Conservation (phyloP, 2,797 vertebrate genomes). For the Micromesistius poutassou region DNA sequence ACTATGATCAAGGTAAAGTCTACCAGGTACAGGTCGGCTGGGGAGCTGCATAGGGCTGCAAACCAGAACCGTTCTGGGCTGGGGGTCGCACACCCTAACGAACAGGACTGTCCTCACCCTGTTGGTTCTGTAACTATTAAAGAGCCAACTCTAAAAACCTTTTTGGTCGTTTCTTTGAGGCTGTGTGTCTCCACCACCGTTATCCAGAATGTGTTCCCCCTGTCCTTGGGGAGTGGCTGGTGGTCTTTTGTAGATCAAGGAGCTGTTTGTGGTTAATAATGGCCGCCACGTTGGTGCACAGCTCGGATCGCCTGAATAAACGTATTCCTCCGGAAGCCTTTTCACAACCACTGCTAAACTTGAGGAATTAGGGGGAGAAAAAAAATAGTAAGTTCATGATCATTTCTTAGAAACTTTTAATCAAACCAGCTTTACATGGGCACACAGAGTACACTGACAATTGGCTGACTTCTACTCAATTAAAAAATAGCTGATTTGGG, state of each 20-base stretch:
- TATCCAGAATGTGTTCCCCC: not conserved
- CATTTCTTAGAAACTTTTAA: constrained; percentile 1
- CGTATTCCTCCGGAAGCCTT: not conserved
- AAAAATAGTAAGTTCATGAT: not conserved
- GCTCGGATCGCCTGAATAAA: not conserved
- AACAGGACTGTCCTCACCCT: not conserved
- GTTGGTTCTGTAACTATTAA: not conserved
- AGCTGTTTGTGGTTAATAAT: not conserved
- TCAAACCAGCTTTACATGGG: not conserved
- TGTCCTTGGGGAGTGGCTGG: not conserved
- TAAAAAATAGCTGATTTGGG: constrained; percentile 6
- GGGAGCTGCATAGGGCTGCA: not conserved
- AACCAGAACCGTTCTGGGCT: not conserved
- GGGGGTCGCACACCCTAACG: not conserved
- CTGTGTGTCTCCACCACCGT: not conserved
- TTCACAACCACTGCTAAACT: not conserved
- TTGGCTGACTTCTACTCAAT: constrained; percentile 5
- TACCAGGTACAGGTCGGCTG: not conserved
- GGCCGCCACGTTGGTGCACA: not conserved
- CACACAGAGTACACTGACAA: not conserved
- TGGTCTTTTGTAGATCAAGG: not conserved
- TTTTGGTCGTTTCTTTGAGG: not conserved
- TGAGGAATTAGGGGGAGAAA: not conserved
- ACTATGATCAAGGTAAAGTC: not conserved
- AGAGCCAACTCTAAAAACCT: too few species aligned